A percentile compares a stretch with the other conserved stretches of the same genome.
Evolutionary conservation across 92 coral and sea anemone genomes (phyloP).

Genomic region (Umimayanthus kanabou): DNA sequence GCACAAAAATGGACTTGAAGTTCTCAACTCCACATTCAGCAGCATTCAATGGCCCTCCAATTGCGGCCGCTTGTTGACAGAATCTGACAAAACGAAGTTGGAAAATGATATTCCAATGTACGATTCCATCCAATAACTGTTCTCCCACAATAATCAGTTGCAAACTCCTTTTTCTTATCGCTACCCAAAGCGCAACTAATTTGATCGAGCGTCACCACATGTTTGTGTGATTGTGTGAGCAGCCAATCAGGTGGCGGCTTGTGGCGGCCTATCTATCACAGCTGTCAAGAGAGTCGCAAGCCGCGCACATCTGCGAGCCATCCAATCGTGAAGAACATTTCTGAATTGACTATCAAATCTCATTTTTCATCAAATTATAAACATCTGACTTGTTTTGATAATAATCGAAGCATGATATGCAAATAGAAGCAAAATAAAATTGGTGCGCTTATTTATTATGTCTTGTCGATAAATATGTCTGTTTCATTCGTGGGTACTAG

Average conservation of each 20-base stretch:
- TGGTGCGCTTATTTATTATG: not conserved
- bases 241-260: slow-evolving; percentile 17
- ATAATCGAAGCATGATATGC: slow-evolving; percentile 3
- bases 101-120: slow-evolving; percentile 32
- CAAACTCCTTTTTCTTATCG: slow-evolving; percentile 29
- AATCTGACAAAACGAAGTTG: slow-evolving; percentile 25
- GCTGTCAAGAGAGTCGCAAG: not conserved
- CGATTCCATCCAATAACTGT: slow-evolving; percentile 35
- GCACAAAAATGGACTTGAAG: not conserved
- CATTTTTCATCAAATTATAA: slow-evolving; percentile 37
- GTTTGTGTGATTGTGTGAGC: not conserved
- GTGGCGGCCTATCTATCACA: slow-evolving; percentile 20
- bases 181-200: slow-evolving; percentile 10
- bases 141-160: slow-evolving; percentile 12
- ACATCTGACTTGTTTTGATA: slow-evolving; percentile 22
- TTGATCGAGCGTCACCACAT: slow-evolving; percentile 21
- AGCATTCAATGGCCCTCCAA: not conserved
- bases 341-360: not conserved
- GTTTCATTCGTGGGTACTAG: too few relatives aligned
- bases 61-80: slow-evolving; percentile 42
- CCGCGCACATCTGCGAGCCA: not conserved
- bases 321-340: slow-evolving; percentile 25
- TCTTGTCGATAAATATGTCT: not conserved
- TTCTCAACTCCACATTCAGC: not conserved
- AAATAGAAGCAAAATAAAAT: not conserved